phyloP scores from a whole-genome alignment of 2,888 invertebrate genomes.

The Lathronympha strigana region DNA sequence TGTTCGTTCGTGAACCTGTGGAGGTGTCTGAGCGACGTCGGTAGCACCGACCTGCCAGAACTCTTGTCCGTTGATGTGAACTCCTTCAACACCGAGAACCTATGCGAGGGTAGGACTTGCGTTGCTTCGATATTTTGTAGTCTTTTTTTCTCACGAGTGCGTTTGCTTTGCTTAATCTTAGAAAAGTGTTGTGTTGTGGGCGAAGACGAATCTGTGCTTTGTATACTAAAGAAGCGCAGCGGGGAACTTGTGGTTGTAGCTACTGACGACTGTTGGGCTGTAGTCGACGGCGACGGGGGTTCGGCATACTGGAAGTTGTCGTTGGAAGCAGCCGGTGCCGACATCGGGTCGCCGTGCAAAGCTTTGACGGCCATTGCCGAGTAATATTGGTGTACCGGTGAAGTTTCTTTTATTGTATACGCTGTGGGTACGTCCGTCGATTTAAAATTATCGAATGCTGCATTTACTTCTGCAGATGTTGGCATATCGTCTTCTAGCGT shows the following conservation, averaged over 20 bases:
- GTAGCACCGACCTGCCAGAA: constrained; percentile 47
- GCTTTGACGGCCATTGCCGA: constrained; percentile 70
- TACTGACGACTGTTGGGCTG: constrained; percentile 50
- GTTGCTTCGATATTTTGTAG: constrained; percentile 42
- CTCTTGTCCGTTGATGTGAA: constrained; percentile 45
- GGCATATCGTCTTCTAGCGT: constrained; percentile 55
- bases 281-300: constrained; percentile 59
- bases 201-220: constrained; percentile 50
- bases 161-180: constrained; percentile 49
- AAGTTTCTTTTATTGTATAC: constrained; percentile 65
- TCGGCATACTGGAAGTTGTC: constrained; percentile 70
- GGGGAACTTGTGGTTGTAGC: constrained; percentile 55
- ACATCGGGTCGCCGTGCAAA: constrained; percentile 60
- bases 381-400: constrained; percentile 71
- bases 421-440: constrained; percentile 58
- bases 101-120: constrained; percentile 50
- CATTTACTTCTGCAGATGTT: constrained; percentile 59
- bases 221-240: constrained; percentile 50
- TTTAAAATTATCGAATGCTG: constrained; percentile 57
- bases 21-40: constrained; percentile 46
- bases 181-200: constrained; percentile 46
- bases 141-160: constrained; percentile 40
- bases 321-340: constrained; percentile 71
- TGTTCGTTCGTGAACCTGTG: constrained; percentile 45
- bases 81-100: constrained; percentile 52